phyloP scores from a whole-genome alignment of 2,113 vertebrate species.

The Chloebia gouldiae region DNA sequence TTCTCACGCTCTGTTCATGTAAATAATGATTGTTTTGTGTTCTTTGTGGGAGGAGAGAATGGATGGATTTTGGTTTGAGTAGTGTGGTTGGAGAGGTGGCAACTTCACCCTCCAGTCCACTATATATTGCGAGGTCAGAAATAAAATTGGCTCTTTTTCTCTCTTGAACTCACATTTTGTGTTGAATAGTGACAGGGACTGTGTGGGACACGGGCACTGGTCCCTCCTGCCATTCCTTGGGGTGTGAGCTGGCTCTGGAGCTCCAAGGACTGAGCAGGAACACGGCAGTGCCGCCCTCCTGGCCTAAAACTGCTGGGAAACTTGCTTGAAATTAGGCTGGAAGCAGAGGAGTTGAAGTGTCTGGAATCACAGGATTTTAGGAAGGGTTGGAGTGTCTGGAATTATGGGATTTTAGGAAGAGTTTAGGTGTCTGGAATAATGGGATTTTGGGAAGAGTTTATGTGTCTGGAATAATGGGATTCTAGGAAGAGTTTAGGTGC shows the following conservation, averaged over 20 bases:
- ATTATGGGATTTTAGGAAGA: accelerated
- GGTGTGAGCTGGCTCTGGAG: background rate
- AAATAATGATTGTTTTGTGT: too few species aligned
- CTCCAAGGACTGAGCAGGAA: background rate
- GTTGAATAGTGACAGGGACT: background rate
- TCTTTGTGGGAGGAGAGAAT: too few species aligned
- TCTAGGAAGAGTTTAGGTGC: background rate
- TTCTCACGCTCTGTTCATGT: too few species aligned
- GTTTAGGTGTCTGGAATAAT: accelerated
- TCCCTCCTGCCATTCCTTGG: background rate
- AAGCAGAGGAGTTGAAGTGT: background rate
- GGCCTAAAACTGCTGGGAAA: background rate
- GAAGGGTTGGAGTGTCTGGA: background rate
- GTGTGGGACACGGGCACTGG: background rate
- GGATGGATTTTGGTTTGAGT: too few species aligned
- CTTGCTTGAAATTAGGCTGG: background rate
- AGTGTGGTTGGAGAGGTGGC: too few species aligned
- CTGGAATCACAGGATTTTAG: background rate
- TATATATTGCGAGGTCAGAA: too few species aligned
- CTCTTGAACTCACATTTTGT: too few species aligned
- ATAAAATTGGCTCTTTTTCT: too few species aligned
- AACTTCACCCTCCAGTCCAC: too few species aligned
- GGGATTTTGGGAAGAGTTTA: background rate
- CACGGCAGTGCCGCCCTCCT: background rate
- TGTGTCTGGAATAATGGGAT: background rate